A percentile compares a stretch with the other conserved stretches of the same genome.
phyloP scores from a whole-genome alignment of 2,797 vertebrate genomes.

The Pseudocheirus occidentalis region DNA sequence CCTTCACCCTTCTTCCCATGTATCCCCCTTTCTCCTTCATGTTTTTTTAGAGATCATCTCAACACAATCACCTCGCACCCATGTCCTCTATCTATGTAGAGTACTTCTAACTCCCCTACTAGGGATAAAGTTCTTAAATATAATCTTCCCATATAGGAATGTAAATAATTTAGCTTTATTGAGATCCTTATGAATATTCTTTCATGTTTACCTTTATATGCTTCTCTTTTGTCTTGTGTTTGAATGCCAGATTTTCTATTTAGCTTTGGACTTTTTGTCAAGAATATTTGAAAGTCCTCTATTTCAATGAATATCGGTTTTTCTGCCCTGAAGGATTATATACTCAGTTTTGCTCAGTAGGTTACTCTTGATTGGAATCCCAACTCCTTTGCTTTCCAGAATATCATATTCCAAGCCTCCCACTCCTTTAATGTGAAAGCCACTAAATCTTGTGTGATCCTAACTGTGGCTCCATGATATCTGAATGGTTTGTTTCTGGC shows the following conservation, averaged over 20 bases:
- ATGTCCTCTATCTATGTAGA: background rate
- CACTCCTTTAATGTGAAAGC: background rate
- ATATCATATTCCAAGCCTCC: background rate
- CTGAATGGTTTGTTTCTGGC: background rate
- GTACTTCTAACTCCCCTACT: background rate
- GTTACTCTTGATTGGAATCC: background rate
- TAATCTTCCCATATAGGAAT: background rate
- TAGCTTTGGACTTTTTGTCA: background rate
- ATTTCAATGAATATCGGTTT: background rate
- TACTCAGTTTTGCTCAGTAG: background rate
- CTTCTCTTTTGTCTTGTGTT: background rate
- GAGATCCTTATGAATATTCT: background rate
- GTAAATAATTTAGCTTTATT: background rate
- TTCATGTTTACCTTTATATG: background rate
- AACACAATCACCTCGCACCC: background rate
- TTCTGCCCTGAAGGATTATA: background rate
- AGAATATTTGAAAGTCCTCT: background rate
- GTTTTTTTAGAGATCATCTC: background rate
- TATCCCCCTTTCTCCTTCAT: background rate
- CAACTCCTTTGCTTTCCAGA: background rate
- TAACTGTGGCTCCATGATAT: background rate
- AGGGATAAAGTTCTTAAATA: background rate
- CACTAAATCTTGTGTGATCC: background rate
- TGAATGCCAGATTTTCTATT: background rate
- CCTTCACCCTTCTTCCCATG: background rate